A percentile compares a stretch with the other conserved stretches of the same genome.
phyloP scores from a whole-genome alignment of 2,888 invertebrate species.

The Pimpla rufipes region DNA sequence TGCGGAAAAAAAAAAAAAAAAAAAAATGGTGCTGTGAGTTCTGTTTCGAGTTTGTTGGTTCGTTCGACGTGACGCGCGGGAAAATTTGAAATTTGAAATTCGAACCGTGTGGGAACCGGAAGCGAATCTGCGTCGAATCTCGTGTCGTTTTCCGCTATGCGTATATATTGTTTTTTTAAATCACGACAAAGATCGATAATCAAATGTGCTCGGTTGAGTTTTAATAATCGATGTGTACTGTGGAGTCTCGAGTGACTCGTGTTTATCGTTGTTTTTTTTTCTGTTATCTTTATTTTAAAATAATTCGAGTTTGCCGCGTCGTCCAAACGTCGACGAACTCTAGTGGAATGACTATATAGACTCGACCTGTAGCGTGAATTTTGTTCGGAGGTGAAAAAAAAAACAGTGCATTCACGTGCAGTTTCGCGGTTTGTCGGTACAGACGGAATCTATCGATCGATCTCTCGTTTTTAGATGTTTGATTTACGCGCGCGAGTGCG shows the following conservation, averaged over 20 bases:
- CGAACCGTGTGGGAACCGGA: neutral
- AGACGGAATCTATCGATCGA: neutral
- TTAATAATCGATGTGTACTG: constrained; percentile 4
- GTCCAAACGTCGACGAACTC: neutral
- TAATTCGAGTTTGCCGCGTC: neutral
- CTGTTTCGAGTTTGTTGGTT: constrained; percentile 28
- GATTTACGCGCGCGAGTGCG: neutral
- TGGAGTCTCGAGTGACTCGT: constrained; percentile 26
- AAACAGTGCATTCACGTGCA: constrained; percentile 50
- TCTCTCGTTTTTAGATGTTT: neutral
- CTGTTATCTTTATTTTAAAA: constrained; percentile 14
- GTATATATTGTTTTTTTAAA: neutral
- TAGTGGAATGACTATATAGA: constrained; percentile 23
- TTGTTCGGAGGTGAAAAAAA: constrained; percentile 9
- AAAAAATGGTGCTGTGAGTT: constrained; percentile 43
- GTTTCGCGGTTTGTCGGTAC: constrained; percentile 39
- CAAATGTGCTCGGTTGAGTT: neutral
- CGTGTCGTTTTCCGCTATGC: neutral
- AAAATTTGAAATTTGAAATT: constrained; percentile 1
- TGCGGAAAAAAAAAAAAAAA: neutral
- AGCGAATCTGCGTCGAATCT: neutral
- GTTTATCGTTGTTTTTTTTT: constrained; percentile 1
- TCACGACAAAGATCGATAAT: neutral
- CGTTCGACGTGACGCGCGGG: neutral
- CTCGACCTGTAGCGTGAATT: constrained; percentile 30